Evolutionary conservation across 2,888 invertebrate genomes (phyloP), one percentile per base, ranked within the genome.

Genomic region (Hirtodrosophila trivittata): DNA sequence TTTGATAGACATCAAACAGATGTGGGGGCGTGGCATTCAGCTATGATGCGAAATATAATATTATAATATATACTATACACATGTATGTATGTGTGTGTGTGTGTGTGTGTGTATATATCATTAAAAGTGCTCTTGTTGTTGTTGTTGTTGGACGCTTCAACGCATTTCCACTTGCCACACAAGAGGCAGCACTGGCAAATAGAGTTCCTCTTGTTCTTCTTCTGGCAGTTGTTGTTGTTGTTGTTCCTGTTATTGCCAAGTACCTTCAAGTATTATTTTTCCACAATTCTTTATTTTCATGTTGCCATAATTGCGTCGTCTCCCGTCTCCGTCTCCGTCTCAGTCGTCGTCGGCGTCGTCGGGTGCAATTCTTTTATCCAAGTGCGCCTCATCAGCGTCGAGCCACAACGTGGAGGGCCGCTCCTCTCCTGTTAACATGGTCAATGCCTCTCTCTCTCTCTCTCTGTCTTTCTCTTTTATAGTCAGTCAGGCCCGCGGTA

Each of bases 101-200:
- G 5, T 21, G 5, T 21, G 3, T 21, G 5, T 21, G 5, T 21
- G 5, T 21, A 21, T 21, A 21, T 21, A 21, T 21, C 18, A 21
- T 21, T 3, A 21, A 21, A 21, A 21, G 5, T 47, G 51, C 35
- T 51, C 43, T 43, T 55, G 38, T 33, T 35, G 42, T 25, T 49
- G 56, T 45, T 60, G 56, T 51, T 58, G 66, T 60, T 66, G 75
- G 67, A 86, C 68, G 87, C 84, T 76, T 72, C 73, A 84, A 81
- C 76, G 77, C 86, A 84, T 75, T 82, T 87, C 82, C 86, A 86
- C 86, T 85, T 86, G 85, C 70, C 72, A 70, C 65, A 70, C 75
- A 71, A 71, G 50, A 33, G 55, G 42, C 33, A 38, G 37, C 70
- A 66, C 63, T 45, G 52, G 65, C 65, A 46, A 73, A 80, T 76